phyloP scores from a whole-genome alignment of 2,113 vertebrate genomes.

The Perccottus glenii region DNA sequence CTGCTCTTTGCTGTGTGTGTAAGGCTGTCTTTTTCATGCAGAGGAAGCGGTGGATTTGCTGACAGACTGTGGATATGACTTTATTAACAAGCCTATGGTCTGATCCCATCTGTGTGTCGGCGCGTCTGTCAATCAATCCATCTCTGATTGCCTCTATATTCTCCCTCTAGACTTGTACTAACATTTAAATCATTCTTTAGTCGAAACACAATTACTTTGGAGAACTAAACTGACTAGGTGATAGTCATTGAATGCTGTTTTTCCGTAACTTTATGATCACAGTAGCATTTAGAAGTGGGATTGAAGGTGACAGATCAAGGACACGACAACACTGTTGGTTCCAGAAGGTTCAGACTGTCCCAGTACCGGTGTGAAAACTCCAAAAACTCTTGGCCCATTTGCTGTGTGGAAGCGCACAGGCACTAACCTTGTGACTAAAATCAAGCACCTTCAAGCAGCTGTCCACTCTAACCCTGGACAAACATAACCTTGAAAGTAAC shows the following conservation, averaged over 20 bases:
- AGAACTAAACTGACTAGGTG: not conserved
- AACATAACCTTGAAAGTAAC: not conserved
- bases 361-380: no score
- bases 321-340: no score
- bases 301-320: no score
- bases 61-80: constrained; percentile 58
- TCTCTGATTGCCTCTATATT: constrained; percentile 19
- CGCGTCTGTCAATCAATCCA: constrained; percentile 7
- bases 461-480: not conserved
- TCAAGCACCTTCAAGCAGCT: no score
- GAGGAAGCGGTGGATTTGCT: constrained; percentile 43
- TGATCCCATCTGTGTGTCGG: constrained; percentile 36
- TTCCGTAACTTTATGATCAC: not conserved
- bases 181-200: not conserved
- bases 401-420: no score
- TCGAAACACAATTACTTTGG: constrained; percentile 5
- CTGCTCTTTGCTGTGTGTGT: constrained; percentile 51
- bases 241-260: not conserved
- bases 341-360: no score
- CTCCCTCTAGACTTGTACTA: not conserved
- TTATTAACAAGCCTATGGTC: constrained; percentile 57
- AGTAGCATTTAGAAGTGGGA: not conserved
- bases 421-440: no score
- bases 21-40: constrained; percentile 36
- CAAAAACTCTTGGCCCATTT: no score